These are phyloP conservation scores for Fragum sueziense DNA, from an alignment of 2,888 invertebrate genomes.

Conservation along the genomic window DNA sequence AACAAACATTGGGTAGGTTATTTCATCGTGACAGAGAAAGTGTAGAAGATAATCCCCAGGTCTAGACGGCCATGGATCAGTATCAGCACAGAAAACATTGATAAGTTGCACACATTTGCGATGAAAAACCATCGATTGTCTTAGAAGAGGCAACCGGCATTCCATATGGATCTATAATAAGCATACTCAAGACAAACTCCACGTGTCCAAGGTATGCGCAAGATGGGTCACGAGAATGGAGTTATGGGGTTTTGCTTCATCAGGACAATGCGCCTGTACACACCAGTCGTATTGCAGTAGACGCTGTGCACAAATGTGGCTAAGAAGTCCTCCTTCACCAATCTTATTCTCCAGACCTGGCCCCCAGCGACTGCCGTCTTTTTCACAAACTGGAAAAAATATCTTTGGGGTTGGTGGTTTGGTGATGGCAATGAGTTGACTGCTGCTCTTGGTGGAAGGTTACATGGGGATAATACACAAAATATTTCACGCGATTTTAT, in stretches of 20 bases:
- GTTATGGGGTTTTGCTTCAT: conserved; percentile 10
- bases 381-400: conserved; percentile 1
- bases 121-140: too few relatives aligned
- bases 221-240: background rate
- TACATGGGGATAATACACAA: background rate
- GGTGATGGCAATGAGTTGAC: background rate
- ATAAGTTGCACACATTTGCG: too few relatives aligned
- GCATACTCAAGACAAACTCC: too few relatives aligned
- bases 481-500: too few relatives aligned
- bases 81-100: too few relatives aligned
- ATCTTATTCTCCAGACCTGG: conserved; percentile 2
- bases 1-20: too few relatives aligned
- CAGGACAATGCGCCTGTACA: conserved; percentile 20
- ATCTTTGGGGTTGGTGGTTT: conserved; percentile 4
- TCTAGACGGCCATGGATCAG: too few relatives aligned
- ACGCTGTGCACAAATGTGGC: conserved; percentile 14
- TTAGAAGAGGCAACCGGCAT: too few relatives aligned
- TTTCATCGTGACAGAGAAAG: too few relatives aligned
- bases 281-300: conserved; percentile 19
- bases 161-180: too few relatives aligned
- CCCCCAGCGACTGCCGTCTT: background rate
- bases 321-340: conserved; percentile 12
- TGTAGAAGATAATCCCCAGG: too few relatives aligned
- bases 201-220: too few relatives aligned
- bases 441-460: background rate